Evolutionary conservation across 2,797 vertebrate genomes (phyloP), one percentile per base, ranked within the genome.

Genomic region (Oryzias sinensis): DNA sequence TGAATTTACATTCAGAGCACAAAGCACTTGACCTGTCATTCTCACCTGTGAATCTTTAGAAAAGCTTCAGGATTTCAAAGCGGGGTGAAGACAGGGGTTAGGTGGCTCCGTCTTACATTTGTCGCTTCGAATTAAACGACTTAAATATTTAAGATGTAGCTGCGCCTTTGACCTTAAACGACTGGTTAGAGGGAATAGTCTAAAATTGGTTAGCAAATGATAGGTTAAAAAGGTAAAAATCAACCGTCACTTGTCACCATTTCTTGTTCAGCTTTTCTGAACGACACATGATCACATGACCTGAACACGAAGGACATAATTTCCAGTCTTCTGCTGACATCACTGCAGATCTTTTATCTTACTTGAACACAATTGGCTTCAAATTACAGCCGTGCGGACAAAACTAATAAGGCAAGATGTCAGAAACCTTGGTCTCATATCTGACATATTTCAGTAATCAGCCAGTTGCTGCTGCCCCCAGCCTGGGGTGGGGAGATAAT

Each of bases 401-500:
- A 17, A 46, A 53, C 48, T 16, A 53, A 56, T 33, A 45, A 47
- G 59, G 64, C n/a, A 67, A 24, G 17, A 15, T 62, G 49, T 44
- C 24, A 68, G 45, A 50, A 56, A 58, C 48, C 5, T 4, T 1
- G 46, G 44, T 67, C 58, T 56, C 16, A 46, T 17, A 16, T 15
- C 40, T 59, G 49, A 50, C 68, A 25, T 41, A 14, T 9, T 18
- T 64, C 13, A 27, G 25, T 6, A 27, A 27, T 27, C 25, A 27
- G 25, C 25, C 6, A 6, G 25, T 5, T 27, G 25, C 25, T 27
- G 25, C 4, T 45, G 42, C 41, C 22, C 47, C 49, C 24, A 25
- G 56, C 42, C 65, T 70, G 50, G 16, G 56, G 47, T 22, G 43
- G 42, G 5, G 64, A 49, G 74, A 81, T 76, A 77, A 73, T 20